Evolutionary conservation across 2,888 invertebrate species (phyloP).

Genomic region (Neocrepidodera transversa): DNA sequence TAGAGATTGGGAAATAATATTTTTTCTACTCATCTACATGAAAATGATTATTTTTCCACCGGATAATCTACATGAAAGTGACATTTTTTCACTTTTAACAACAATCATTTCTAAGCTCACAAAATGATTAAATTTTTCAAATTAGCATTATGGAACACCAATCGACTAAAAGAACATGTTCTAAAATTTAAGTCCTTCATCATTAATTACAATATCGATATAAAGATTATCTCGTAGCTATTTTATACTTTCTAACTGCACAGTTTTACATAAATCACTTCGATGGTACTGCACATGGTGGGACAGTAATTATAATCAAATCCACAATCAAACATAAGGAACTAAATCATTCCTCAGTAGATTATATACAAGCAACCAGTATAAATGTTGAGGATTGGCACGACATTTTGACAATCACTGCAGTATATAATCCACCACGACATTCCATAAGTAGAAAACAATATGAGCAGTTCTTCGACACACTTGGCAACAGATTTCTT

Average conservation of each 20-base stretch:
- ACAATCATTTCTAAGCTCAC: no score
- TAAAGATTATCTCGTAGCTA: neutral
- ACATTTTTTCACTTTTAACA: no score
- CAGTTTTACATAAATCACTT: constrained; percentile 33
- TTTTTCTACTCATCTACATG: no score
- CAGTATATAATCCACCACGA: constrained; percentile 18
- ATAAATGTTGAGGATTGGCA: neutral
- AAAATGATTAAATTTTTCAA: no score
- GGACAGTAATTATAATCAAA: neutral
- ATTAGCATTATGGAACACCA: no score
- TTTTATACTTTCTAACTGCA: neutral
- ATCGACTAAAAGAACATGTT: no score
- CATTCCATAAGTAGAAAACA: neutral
- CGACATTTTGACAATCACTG: constrained; percentile 15
- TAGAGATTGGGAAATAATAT: no score
- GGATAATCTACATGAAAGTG: no score
- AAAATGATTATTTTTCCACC: no score
- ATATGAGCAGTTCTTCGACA: neutral
- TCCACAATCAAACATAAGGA: neutral
- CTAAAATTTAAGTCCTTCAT: neutral
- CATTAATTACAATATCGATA: neutral
- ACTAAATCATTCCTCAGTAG: neutral
- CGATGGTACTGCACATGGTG: neutral
- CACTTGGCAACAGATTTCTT: constrained; percentile 9
- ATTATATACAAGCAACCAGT: constrained; percentile 6